These are phyloP conservation scores for Gobio gobio DNA, from an alignment of 2,113 vertebrate species.

Conservation along the genomic window DNA sequence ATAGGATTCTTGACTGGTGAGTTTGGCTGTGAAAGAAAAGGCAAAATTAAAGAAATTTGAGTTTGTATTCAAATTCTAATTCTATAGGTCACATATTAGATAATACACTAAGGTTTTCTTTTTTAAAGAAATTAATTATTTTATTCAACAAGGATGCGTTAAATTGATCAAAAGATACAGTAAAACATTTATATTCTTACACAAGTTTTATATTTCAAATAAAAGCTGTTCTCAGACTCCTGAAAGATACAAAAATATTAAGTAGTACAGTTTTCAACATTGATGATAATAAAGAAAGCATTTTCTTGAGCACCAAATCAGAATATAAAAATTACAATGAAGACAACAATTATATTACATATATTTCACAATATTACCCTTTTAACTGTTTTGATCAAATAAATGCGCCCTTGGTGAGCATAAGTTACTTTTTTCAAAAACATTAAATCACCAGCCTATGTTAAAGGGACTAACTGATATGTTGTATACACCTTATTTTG, in stretches of 20 bases:
- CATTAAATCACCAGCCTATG: neutral
- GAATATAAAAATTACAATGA: neutral
- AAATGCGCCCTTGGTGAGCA: neutral
- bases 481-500: neutral
- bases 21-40: constrained; percentile 69
- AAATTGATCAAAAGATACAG: neutral
- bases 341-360: neutral
- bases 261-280: too few relatives aligned
- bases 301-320: neutral
- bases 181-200: neutral
- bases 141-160: neutral
- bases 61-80: neutral
- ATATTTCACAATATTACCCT: neutral
- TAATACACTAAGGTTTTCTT: too few relatives aligned
- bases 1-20: constrained; percentile 93
- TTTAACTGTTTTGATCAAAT: neutral
- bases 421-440: neutral
- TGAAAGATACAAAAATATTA: too few relatives aligned
- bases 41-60: neutral
- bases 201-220: neutral
- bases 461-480: neutral
- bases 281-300: too few relatives aligned
- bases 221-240: too few relatives aligned
- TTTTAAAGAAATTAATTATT: neutral
- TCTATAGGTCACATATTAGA: neutral